Base-by-base conservation (phyloP, 1,140 invertebrate genomes). In the Bombus difficillimus region DNA sequence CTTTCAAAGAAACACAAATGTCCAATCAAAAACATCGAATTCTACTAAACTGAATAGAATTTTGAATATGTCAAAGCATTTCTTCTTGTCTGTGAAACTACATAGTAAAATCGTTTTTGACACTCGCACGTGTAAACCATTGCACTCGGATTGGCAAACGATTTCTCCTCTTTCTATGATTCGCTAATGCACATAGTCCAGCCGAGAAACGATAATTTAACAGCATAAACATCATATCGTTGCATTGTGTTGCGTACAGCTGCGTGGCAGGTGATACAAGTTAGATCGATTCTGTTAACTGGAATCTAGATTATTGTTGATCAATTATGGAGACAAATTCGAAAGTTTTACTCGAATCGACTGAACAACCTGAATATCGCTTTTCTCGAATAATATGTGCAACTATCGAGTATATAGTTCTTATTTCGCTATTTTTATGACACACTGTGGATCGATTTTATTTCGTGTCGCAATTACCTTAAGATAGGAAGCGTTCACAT, bases 391-490 rank as follows among this genome's bases (percentile, higher is more conserved):
- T 34, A 85, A 85, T 74, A 74, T 18, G 34, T 76, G 1, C n/a
- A 47, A 76, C 22, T 25, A 43, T 78, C n/a, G 22, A 72, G 28
- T 53, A 25, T 57, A 47, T 72, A 71, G 43, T 64, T 72, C 57
- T 73, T 72, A 43, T 64, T 64, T 73, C 41, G 73, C 76, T 85
- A 85, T 79, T 84, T 78, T 84, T 79, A 84, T 37, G 64, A 62
- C 75, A 78, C 66, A 69, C 39, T 53, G 32, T 41, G 64, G n/a
- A 79, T 85, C 76, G 76, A 85, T 85, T 32, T 76, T 32, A 37
- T 79, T 72, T 59, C 76, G 76, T 85, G 80, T 73, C 32, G 83
- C 83, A 73, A 47, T 80, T 80, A 79, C 76, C 68, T 59, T 43
- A 62, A 71, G 39, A 59, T 80, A 85, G 53, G 83, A 79, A 73